Percentiles rank a stretch among this genome's conserved stretches.
phyloP scores from a whole-genome alignment of 2,888 invertebrate species.

The Erpobdella octoculata region DNA sequence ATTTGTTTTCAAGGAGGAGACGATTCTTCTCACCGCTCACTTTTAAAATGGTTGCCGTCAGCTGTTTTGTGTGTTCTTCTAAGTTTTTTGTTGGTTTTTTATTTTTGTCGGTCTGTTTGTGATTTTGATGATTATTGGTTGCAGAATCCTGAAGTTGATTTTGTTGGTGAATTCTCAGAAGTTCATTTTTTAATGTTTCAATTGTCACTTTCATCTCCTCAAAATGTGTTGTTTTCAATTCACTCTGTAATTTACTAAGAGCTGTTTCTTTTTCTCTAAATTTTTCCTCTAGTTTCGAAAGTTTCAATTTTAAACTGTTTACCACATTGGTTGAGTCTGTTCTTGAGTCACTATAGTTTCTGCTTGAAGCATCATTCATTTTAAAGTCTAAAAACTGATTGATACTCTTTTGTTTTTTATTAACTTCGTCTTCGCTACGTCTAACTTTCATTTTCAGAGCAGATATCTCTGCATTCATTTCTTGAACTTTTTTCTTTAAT shows the following conservation, averaged over 20 bases:
- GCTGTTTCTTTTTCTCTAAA: conserved; percentile 1
- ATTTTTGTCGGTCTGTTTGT: background rate
- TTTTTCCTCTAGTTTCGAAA: conserved; percentile 15
- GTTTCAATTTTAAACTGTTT: conserved; percentile 6
- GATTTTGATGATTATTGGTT: background rate
- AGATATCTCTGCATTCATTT: background rate
- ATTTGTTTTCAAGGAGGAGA: conserved; percentile 45
- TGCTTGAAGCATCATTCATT: background rate
- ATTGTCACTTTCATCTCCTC: conserved; percentile 49
- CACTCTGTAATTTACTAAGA: conserved; percentile 48
- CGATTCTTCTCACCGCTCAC: conserved; percentile 46
- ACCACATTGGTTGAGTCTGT: background rate
- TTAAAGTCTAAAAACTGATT: background rate
- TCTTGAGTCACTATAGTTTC: background rate
- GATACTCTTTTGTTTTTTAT: background rate
- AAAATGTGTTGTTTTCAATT: conserved; percentile 49
- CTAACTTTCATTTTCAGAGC: background rate
- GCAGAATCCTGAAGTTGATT: background rate
- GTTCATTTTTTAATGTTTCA: conserved; percentile 48
- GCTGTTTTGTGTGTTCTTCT: conserved; percentile 41
- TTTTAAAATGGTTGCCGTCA: conserved; percentile 40
- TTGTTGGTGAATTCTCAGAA: conserved; percentile 44
- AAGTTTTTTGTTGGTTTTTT: background rate
- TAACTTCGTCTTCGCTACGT: background rate
- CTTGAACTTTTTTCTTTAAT: background rate